phyloP scores from a whole-genome alignment of 2,113 vertebrate genomes.

The Bostrychus sinensis region DNA sequence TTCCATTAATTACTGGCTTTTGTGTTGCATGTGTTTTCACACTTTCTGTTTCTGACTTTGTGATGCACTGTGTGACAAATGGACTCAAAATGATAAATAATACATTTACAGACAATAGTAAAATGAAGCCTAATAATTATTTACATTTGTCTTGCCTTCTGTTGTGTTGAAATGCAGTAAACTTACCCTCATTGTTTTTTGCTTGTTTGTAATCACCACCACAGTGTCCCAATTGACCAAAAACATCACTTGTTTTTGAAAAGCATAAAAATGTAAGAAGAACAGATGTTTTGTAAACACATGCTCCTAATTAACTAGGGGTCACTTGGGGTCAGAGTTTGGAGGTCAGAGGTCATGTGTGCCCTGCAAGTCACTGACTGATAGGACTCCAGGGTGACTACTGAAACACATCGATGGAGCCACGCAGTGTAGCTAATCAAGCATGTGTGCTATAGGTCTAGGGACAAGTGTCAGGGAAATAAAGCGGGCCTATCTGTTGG shows the following conservation, averaged over 20 bases:
- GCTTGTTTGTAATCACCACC: background rate
- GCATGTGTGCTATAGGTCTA: conserved; percentile 35
- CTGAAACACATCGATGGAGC: conserved; percentile 69
- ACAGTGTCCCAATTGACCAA: background rate
- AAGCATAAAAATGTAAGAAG: conserved; percentile 16
- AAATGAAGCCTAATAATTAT: conserved; percentile 35
- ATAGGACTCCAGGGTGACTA: conserved; percentile 61
- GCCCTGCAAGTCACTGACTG: conserved; percentile 51
- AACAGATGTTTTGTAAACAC: conserved; percentile 63
- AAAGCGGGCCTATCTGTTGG: conserved; percentile 63
- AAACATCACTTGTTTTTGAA: conserved; percentile 22
- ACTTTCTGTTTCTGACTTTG: conserved; percentile 63
- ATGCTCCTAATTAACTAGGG: conserved; percentile 62
- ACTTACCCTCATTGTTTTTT: conserved; percentile 10
- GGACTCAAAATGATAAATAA: conserved; percentile 40
- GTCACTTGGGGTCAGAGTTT: conserved; percentile 46
- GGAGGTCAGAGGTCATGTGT: conserved; percentile 56
- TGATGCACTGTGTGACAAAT: conserved; percentile 49
- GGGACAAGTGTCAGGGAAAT: conserved; percentile 62
- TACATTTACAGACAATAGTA: conserved; percentile 20
- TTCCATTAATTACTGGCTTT: conserved; percentile 81
- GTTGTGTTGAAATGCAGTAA: conserved; percentile 16
- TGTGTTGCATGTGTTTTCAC: conserved; percentile 53
- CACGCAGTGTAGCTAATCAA: conserved; percentile 68
- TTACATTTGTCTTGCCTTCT: conserved; percentile 5